Evolutionary conservation across 2,888 invertebrate genomes (phyloP).

Genomic region (Apamea epomidion): DNA sequence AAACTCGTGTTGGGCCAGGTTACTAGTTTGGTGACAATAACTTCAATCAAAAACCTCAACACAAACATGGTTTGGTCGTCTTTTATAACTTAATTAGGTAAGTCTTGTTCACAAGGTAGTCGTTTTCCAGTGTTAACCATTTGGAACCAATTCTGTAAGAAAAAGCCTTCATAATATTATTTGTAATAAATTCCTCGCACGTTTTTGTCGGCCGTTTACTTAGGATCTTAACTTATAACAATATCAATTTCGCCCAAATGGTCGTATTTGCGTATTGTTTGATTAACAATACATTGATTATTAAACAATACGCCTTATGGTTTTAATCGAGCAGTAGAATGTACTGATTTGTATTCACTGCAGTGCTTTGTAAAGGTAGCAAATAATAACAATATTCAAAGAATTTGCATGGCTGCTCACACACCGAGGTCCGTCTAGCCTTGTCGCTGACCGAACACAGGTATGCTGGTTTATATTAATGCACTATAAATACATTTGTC

Average conservation of each 20-base stretch:
- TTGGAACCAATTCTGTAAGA: background rate
- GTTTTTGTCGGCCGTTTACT: conserved; percentile 11
- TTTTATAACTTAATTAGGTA: conserved; percentile 22
- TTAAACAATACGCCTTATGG: background rate
- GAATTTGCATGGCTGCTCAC: conserved; percentile 63
- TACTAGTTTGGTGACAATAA: conserved; percentile 13
- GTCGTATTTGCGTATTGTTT: background rate
- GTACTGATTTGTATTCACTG: conserved; percentile 20
- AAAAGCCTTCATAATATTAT: conserved; percentile 8
- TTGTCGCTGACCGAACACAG: conserved; percentile 62
- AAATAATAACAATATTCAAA: conserved; percentile 50
- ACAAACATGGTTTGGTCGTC: conserved; percentile 33
- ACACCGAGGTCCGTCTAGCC: conserved; percentile 47
- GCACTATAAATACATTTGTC: conserved; percentile 56
- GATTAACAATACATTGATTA: background rate
- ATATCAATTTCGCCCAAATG: background rate
- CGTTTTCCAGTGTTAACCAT: conserved; percentile 1
- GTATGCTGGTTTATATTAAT: conserved; percentile 49
- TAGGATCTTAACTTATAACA: conserved; percentile 6
- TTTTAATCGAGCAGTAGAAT: background rate
- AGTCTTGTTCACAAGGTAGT: background rate
- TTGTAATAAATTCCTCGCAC: conserved; percentile 14
- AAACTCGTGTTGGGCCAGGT: conserved; percentile 24
- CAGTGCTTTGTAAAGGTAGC: conserved; percentile 18
- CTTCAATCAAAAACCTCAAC: conserved; percentile 29